Evolutionary conservation across 1,140 invertebrate genomes (phyloP), one percentile per base, ranked within the genome.

Genomic region (Tetramorium alpestre): DNA sequence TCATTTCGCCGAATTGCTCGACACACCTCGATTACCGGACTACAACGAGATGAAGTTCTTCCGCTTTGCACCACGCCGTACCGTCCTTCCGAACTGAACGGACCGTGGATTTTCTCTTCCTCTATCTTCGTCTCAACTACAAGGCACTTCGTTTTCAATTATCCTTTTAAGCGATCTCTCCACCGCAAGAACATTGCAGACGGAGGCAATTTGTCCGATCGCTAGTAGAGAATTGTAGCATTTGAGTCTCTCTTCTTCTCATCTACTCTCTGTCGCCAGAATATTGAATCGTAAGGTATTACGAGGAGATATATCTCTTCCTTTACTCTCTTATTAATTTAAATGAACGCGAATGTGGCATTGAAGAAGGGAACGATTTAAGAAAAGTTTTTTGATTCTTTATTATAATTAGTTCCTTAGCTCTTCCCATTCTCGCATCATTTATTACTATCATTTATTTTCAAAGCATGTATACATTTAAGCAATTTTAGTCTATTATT

Each of bases 151-250:
- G 75, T 58, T 88, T 90, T 89, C 89, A 90, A 92, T 92, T 91
- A 92, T 92, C 69, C 69, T 81, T 75, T 76, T 91, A 88, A 89
- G 56, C 73, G 85, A 73, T 87, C 60, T 87, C 60, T 58, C n/a
- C 6, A 25, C 44, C 75, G 58, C 58, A 86, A 90, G 78, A 87
- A 85, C 75, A 60, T 33, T 16, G 3, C 67, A 51, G 84, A 87
- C 73, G 64, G 87, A 91, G 62, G 65, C 86, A 89, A 92, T 92
- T 92, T 89, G 77, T 76, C 64, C 84, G 84, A 90, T 89, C 86
- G 73, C 65, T 51, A 25, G 11, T 54, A 58, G 64, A 58, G 64
- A 58, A 89, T 87, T 84, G 75, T 47, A 13, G 33, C 44, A 75
- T 87, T 47, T 64, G 84, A 78, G 25, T 58, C 44, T 87, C 67